Evolutionary conservation across 64 coral and sea anemone genomes (phyloP).

Genomic region (Platygyra sinensis): DNA sequence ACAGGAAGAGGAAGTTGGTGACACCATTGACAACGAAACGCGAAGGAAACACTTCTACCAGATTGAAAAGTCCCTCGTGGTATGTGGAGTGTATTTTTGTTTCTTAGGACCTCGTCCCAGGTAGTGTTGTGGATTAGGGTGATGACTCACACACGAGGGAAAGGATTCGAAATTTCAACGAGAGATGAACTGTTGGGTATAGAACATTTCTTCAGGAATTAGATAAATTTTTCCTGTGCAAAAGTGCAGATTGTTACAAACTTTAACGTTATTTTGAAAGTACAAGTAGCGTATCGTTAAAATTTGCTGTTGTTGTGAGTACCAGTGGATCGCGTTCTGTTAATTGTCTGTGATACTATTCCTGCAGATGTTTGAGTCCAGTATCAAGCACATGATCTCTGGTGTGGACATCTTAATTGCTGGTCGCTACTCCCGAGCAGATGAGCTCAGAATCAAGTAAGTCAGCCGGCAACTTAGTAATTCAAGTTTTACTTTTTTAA

Average conservation of each 20-base stretch:
- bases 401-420: conserved; percentile 76
- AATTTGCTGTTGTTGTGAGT: no score
- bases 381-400: conserved; percentile 92
- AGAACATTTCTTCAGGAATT: no score
- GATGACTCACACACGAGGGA: no score
- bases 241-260: no score
- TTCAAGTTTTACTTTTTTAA: no score
- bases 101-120: not conserved
- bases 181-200: no score
- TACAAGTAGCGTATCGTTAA: no score
- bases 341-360: not conserved
- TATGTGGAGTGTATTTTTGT: conserved; percentile 9
- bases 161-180: no score
- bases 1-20: conserved; percentile 71
- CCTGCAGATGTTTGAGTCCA: conserved; percentile 93
- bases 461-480: not conserved
- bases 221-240: no score
- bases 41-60: conserved; percentile 70
- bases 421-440: conserved; percentile 64
- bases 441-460: conserved; percentile 80
- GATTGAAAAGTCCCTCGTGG: conserved; percentile 89
- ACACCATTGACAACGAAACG: conserved; percentile 41
- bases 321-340: no score
- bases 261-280: no score
- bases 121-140: no score